Evolutionary conservation across 2,797 vertebrate species (phyloP), one percentile per base, ranked within the genome.

Genomic region (Enteromius mattozi): DNA sequence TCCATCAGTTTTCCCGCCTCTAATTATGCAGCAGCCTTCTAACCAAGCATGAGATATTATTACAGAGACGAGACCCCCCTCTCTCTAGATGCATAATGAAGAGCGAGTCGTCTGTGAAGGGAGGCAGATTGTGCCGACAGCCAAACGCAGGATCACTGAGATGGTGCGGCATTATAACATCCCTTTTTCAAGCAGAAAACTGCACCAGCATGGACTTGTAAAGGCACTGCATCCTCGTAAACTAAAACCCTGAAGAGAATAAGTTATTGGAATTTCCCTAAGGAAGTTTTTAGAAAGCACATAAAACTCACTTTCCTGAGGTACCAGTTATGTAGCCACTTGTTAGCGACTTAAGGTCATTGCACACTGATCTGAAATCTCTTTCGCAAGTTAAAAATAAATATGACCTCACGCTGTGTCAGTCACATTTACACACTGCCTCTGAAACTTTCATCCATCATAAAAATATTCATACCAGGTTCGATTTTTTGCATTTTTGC

Each of bases 11-110:
- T 80, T 72, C 61, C 70, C 69, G n/a, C 85, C 85, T 0, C 0
- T 90, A 89, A 88, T 88, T 91, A 89, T 90, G 90, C 83, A 89
- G 88, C 85, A 85, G 66, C 27, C 89, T 80, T 82, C 86, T 87
- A 87, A 86, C 86, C 87, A 87, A 85, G 85, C 86, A 16, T 90
- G 86, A 88, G 86, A 87, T 86, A 84, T 85, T 76, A 87, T 88
- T 89, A 87, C 81, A 49, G 56, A 88, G 85, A 83, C 71, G 88
- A 78, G 78, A 86, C 42, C 85, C 69, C 80, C 76, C 66, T 49
- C 61, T 79, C 51, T 61, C 72, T 37, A 63, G 83, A 86, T 71
- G 65, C 65, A 59, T 51, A 61, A 54, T 40, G 37, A 70, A 72
- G 24, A 27, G 78, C 51, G 70, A 72, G 30, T 75, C 35, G 63